Base-by-base conservation (phyloP, 2,888 invertebrate species). In the Drosophila vallismaia region DNA sequence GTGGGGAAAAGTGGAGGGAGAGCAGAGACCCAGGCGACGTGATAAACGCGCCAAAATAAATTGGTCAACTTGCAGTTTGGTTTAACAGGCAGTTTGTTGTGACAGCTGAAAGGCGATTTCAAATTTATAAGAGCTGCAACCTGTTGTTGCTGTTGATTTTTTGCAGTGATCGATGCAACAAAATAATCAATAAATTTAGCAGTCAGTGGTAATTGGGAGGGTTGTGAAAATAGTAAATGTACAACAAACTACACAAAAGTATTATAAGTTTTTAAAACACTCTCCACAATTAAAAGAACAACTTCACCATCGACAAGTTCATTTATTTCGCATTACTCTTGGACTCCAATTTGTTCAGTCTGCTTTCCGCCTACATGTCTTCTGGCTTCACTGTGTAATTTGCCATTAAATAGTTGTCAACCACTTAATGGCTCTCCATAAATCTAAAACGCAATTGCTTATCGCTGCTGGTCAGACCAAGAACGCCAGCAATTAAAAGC, bases 31-130 rank as follows among this genome's bases (percentile, higher is more conserved):
- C 58, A 58, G 60, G 52, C 19, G 66, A 29, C 24, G 63, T 44
- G 55, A 50, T 72, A 66, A 79, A 57, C 57, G 76, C 42, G 71
- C 58, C 82, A 28, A 74, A 84, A 80, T 84, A 72, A 74, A 76
- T 79, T 79, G 81, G 59, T 45, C 74, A 74, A 73, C 58, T 48
- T 57, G 64, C 64, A 28, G 67, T 55, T 28, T 50, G 62, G 77
- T 69, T 46, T 75, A 83, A 77, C 75, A 31, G 77, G 44, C 63
- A 58, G 74, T 58, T 66, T 84, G 69, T 86, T 86, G 62, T 81
- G 81, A 86, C 81, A 70, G 64, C 53, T 62, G 74, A 69, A 77
- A 68, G 54, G 40, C 75, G 80, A 66, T 77, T 75, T 77, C 24
- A 57, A 24, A 8, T 44, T 24, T 24, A 24, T 4, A 19, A 38